Percentiles rank a stretch among this genome's conserved stretches.
phyloP scores from a whole-genome alignment of 2,113 vertebrate genomes.

The Neodon shergylaensis region DNA sequence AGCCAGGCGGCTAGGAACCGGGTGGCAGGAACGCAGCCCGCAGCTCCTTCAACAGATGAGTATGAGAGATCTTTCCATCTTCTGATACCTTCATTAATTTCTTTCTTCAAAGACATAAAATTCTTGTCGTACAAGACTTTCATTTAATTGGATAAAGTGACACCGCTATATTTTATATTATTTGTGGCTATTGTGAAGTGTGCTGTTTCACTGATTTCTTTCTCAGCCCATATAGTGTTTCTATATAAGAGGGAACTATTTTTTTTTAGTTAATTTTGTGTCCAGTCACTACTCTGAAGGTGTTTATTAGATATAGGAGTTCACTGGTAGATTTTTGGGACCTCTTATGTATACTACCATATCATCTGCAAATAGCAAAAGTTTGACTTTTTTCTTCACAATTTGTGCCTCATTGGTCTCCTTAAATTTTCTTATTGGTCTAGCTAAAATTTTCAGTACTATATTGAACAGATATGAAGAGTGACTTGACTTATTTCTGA shows the following conservation, averaged over 20 bases:
- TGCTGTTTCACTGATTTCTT: not conserved
- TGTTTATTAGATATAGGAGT: not conserved
- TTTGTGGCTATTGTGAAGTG: not conserved
- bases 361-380: not conserved
- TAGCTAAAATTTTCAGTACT: not conserved
- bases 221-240: not conserved
- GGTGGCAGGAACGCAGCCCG: no score
- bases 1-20: no score
- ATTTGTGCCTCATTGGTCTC: not conserved
- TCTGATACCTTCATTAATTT: not conserved
- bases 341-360: not conserved
- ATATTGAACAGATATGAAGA: not conserved
- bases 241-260: not conserved
- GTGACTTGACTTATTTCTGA: not conserved
- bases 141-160: not conserved
- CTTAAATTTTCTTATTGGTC: not conserved
- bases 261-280: not conserved
- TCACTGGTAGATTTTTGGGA: not conserved
- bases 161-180: not conserved
- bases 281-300: not conserved
- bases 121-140: not conserved
- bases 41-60: no score
- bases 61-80: not conserved
- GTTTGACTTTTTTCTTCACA: not conserved
- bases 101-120: not conserved